A percentile compares a stretch with the other conserved stretches of the same genome.
Evolutionary conservation across 2,113 vertebrate species (phyloP).

Genomic region (Zingel zingel): DNA sequence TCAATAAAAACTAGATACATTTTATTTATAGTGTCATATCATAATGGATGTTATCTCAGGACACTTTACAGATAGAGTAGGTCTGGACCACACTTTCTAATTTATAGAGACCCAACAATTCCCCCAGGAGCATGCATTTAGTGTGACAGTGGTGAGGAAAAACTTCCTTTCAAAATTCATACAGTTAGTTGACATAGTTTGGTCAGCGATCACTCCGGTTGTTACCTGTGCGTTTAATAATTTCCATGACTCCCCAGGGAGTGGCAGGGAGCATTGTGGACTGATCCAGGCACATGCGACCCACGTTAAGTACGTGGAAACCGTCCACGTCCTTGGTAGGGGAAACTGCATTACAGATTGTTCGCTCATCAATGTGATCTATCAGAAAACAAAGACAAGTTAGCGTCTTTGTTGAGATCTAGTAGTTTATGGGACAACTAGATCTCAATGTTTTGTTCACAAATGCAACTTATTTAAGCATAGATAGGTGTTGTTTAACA

Average conservation of each 20-base stretch:
- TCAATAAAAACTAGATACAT: too few relatives aligned
- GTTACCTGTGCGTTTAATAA: slow-evolving; percentile 94
- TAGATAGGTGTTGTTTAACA: not conserved
- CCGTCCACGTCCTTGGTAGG: slow-evolving; percentile 97
- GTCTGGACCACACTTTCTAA: too few relatives aligned
- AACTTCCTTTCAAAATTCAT: not conserved
- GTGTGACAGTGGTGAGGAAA: too few relatives aligned
- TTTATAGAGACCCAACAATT: too few relatives aligned
- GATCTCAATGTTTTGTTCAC: not conserved
- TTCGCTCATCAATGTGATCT: slow-evolving; percentile 95
- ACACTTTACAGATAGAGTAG: too few relatives aligned
- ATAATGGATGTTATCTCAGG: too few relatives aligned
- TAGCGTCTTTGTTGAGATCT: too few relatives aligned
- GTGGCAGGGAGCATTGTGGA: slow-evolving; percentile 96
- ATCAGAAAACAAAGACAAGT: slow-evolving; percentile 12
- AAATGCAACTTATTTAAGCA: not conserved
- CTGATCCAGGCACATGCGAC: slow-evolving; percentile 96
- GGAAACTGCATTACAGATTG: slow-evolving; percentile 93
- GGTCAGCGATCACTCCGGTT: not conserved
- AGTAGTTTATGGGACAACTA: slow-evolving; percentile 1
- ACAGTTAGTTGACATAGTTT: not conserved
- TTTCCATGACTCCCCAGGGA: slow-evolving; percentile 96
- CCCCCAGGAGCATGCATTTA: too few relatives aligned
- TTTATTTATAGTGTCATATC: too few relatives aligned
- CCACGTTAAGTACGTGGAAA: slow-evolving; percentile 96